Conservation (phyloP, 2,113 vertebrate genomes). For the Neoarius graeffei region DNA sequence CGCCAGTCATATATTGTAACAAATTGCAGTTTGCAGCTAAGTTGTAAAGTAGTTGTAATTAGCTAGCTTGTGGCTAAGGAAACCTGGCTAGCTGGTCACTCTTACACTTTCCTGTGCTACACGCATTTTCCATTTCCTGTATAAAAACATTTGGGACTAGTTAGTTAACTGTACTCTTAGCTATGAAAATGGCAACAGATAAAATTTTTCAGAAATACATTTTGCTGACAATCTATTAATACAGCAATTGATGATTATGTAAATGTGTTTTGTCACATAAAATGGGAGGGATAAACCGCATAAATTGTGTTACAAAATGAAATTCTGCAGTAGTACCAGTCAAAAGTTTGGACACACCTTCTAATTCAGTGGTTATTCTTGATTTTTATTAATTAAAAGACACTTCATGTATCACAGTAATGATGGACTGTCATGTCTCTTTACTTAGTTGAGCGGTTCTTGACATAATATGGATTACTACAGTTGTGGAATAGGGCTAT, state of each 20-base stretch:
- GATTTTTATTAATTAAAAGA: too few relatives aligned
- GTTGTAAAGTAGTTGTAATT: background rate
- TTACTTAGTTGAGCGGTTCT: too few relatives aligned
- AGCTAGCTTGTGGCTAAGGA: background rate
- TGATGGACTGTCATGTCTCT: too few relatives aligned
- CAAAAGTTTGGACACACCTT: too few relatives aligned
- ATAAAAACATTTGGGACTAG: background rate
- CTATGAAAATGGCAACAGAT: background rate
- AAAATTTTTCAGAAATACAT: background rate
- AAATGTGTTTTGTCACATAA: background rate
- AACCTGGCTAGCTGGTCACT: background rate
- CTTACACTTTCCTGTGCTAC: background rate
- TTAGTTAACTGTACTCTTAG: background rate
- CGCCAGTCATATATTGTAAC: background rate
- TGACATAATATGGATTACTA: too few relatives aligned
- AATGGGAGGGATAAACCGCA: background rate
- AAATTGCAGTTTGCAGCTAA: background rate
- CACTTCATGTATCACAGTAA: too few relatives aligned
- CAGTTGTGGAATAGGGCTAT: too few relatives aligned
- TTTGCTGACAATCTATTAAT: background rate
- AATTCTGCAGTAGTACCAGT: background rate
- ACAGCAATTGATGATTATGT: background rate
- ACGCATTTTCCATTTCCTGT: background rate
- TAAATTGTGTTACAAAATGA: background rate
- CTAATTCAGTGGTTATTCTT: too few relatives aligned